Percentiles rank a stretch among this genome's conserved stretches.
phyloP scores from a whole-genome alignment of 2,797 vertebrate genomes.

The Rousettus madagascariensis region DNA sequence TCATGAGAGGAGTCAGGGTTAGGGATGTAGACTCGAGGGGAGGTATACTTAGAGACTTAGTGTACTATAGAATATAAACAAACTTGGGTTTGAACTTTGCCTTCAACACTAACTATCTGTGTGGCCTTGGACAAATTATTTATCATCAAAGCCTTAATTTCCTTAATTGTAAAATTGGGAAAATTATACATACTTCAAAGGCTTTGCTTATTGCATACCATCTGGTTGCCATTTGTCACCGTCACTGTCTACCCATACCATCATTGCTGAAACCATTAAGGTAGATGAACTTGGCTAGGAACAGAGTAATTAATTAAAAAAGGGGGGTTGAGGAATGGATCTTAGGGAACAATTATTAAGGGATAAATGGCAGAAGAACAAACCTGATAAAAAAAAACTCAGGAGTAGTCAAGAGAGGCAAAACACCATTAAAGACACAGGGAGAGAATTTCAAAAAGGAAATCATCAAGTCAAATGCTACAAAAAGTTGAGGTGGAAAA shows the following conservation, averaged over 20 bases:
- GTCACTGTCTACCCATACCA: constrained; percentile 51
- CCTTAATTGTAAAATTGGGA: constrained; percentile 72
- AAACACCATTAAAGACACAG: background rate
- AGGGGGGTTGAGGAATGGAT: constrained; percentile 13
- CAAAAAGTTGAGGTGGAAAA: background rate
- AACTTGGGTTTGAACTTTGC: constrained; percentile 56
- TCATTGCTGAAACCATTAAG: constrained; percentile 62
- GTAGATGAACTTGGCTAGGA: constrained; percentile 66
- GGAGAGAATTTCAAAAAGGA: background rate
- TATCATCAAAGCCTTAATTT: constrained; percentile 72
- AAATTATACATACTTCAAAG: constrained; percentile 75
- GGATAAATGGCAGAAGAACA: background rate
- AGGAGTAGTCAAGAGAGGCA: background rate
- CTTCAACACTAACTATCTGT: constrained; percentile 60
- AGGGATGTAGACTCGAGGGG: background rate
- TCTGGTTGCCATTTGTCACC: constrained; percentile 74
- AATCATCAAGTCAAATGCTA: background rate
- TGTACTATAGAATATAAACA: background rate
- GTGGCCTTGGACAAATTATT: constrained; percentile 70
- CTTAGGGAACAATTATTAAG: background rate
- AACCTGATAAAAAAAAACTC: background rate
- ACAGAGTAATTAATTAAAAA: constrained; percentile 44
- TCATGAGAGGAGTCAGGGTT: background rate
- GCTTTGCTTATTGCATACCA: constrained; percentile 57
- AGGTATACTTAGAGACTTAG: background rate